These are phyloP conservation scores for Penaeus indicus DNA, from an alignment of 1,140 invertebrate species.

Conservation along the genomic window DNA sequence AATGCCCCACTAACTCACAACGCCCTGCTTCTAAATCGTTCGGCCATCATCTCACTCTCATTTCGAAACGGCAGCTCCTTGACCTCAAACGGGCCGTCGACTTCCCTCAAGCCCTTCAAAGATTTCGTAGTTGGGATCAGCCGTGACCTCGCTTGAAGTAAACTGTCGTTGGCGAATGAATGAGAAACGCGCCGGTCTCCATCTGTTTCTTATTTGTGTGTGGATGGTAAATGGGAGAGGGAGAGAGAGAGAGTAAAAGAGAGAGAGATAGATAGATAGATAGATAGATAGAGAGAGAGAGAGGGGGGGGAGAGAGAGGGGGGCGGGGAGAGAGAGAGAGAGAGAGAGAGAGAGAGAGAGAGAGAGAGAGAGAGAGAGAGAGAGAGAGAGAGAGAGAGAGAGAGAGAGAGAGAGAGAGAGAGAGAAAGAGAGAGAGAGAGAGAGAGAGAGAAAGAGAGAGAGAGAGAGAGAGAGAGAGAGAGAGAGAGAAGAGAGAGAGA, in stretches of 20 bases:
- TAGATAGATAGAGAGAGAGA: background rate
- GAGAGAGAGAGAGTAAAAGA: slow-evolving; percentile 9
- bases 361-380: background rate
- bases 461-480: slow-evolving; percentile 20
- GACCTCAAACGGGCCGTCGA: too few species aligned
- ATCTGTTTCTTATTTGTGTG: too few species aligned
- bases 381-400: background rate
- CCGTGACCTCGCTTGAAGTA: too few species aligned
- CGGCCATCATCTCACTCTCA: too few species aligned
- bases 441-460: slow-evolving; percentile 33
- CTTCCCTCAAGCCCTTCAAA: too few species aligned
- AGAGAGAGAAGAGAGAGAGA: background rate
- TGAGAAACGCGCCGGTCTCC: too few species aligned
- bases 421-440: slow-evolving; percentile 19
- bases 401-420: background rate
- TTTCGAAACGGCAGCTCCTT: too few species aligned
- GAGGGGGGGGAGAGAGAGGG: background rate
- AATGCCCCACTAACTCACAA: too few species aligned
- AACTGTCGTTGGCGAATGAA: too few species aligned
- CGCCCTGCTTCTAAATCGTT: too few species aligned
- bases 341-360: background rate
- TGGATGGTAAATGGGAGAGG: background rate
- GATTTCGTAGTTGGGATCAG: too few species aligned
- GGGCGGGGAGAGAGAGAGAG: background rate
- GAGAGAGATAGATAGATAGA: background rate